Percentiles rank a stretch among this genome's conserved stretches.
Evolutionary conservation across 2,888 invertebrate genomes (phyloP).

Genomic region (Epinotia bilunana): DNA sequence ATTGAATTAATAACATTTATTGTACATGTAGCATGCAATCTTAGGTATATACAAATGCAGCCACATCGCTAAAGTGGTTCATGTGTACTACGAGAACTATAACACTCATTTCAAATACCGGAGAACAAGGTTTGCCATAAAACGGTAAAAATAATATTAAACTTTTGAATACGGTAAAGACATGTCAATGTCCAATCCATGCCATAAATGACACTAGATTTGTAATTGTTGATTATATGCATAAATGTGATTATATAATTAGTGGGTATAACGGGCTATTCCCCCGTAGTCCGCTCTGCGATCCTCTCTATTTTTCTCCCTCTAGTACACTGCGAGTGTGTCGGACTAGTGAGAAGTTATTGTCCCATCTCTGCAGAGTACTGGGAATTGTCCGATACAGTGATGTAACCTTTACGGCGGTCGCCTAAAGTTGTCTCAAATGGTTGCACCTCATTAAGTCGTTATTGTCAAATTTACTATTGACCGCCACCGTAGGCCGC

Average conservation of each 20-base stretch:
- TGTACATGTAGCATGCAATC: too few relatives aligned
- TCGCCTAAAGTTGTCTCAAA: neutral
- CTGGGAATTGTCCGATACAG: neutral
- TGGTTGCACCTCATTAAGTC: neutral
- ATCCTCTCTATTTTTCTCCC: neutral
- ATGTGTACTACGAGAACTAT: neutral
- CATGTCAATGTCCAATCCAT: neutral
- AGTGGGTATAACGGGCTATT: neutral
- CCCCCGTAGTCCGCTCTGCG: neutral
- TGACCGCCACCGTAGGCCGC: too few relatives aligned
- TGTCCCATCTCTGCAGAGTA: neutral
- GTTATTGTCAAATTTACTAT: too few relatives aligned
- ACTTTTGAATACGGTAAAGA: neutral
- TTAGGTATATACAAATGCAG: neutral
- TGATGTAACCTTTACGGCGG: neutral
- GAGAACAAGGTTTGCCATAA: neutral
- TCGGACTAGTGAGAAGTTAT: neutral
- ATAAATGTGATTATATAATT: neutral
- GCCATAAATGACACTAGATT: neutral
- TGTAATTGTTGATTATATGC: conserved; percentile 11
- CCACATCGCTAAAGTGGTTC: neutral
- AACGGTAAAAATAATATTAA: neutral
- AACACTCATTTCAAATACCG: neutral
- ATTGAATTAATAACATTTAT: too few relatives aligned
- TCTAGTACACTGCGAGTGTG: neutral